A percentile compares a stretch with the other conserved stretches of the same genome.
Conservation (phyloP, 2,113 vertebrate genomes). For the Noturus placidus region DNA sequence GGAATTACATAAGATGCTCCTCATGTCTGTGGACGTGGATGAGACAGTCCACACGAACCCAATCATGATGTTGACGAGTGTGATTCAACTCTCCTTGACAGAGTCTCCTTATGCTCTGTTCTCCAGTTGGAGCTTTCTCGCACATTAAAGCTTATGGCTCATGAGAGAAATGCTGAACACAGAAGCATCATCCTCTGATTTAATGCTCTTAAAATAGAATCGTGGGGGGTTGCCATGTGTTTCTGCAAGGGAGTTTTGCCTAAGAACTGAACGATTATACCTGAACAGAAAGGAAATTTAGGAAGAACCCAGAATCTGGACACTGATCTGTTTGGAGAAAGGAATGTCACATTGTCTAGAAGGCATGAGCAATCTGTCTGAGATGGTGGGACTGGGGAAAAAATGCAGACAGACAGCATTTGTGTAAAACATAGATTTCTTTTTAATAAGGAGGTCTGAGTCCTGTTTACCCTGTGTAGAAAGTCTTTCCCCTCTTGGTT, state of each 20-base stretch:
- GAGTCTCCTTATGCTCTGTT: neutral
- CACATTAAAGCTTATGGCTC: constrained; percentile 8
- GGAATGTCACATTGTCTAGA: constrained; percentile 35
- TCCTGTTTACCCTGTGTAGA: constrained; percentile 47
- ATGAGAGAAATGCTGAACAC: neutral
- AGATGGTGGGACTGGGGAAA: constrained; percentile 19
- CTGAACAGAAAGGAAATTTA: constrained; percentile 8
- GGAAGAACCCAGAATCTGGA: constrained; percentile 7
- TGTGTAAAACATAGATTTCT: constrained; percentile 29
- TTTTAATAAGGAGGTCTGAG: constrained; percentile 42
- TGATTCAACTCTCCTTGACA: constrained; percentile 34
- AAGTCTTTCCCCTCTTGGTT: constrained; percentile 40
- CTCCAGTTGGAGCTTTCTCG: constrained; percentile 14
- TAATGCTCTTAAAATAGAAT: constrained; percentile 21
- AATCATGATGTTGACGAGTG: constrained; percentile 7
- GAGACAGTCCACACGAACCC: constrained; percentile 9
- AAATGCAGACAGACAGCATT: constrained; percentile 34
- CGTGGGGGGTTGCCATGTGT: neutral
- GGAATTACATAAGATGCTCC: constrained; percentile 35
- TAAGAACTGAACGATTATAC: neutral
- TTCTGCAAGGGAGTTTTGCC: constrained; percentile 14
- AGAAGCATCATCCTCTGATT: neutral
- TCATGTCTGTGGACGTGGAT: constrained; percentile 33
- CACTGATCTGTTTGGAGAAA: constrained; percentile 34
- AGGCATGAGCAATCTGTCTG: constrained; percentile 40